Conservation (phyloP, 2,797 vertebrate species). For the Spheniscus humboldti region DNA sequence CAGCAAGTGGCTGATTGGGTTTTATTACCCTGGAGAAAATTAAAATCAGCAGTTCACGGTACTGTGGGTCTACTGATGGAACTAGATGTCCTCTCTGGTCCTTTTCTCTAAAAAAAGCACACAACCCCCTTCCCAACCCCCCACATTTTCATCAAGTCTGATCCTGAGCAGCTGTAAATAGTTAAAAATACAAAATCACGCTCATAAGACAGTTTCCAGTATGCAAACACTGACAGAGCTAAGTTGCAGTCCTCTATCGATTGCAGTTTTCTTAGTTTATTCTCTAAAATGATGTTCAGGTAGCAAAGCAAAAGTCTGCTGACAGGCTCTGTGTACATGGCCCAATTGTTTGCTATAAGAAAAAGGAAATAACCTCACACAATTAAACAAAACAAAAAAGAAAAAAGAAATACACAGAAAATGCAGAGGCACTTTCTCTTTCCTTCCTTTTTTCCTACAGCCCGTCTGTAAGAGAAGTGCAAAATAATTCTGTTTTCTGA, state of each 20-base stretch:
- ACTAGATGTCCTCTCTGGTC: not conserved
- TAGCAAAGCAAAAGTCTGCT: slow-evolving; percentile 24
- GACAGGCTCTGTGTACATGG: not conserved
- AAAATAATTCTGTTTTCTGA: slow-evolving; percentile 42
- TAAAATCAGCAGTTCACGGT: slow-evolving; percentile 1
- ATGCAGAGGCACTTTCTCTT: slow-evolving; percentile 39
- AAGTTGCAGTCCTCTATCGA: not conserved
- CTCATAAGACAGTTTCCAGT: not conserved
- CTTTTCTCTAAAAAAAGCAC: not conserved
- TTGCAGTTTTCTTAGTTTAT: not conserved
- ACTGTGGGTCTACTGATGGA: not conserved
- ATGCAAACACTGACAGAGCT: not conserved
- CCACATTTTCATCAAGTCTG: not conserved
- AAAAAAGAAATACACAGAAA: not conserved
- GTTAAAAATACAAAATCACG: slow-evolving; percentile 44
- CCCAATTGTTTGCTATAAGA: not conserved
- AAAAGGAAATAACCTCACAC: slow-evolving; percentile 13
- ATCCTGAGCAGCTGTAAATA: not conserved
- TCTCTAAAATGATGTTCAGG: not conserved
- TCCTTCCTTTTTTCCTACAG: slow-evolving; percentile 33
- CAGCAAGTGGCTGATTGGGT: not conserved
- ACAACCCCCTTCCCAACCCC: not conserved
- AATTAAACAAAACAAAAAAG: not conserved
- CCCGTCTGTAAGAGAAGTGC: slow-evolving; percentile 44
- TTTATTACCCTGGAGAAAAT: slow-evolving; percentile 10